A percentile compares a stretch with the other conserved stretches of the same genome.
Conservation (phyloP, 2,888 invertebrate species). For the Drosophila subquinaria region DNA sequence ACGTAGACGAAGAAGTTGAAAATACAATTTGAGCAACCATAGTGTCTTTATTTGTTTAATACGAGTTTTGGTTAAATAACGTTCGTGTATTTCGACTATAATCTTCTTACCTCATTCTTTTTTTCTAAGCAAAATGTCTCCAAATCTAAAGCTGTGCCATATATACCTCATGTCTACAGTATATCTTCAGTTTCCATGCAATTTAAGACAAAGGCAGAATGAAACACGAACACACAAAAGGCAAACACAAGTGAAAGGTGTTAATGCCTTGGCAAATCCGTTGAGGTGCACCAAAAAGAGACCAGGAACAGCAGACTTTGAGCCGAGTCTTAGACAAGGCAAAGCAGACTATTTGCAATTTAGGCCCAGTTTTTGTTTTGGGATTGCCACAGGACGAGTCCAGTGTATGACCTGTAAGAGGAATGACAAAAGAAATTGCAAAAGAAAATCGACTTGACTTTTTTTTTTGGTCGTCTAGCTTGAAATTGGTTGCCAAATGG, state of each 20-base stretch:
- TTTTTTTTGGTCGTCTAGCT: neutral
- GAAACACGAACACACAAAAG: conserved; percentile 1
- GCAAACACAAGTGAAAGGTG: conserved; percentile 47
- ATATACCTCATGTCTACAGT: neutral
- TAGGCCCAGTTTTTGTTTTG: conserved; percentile 8
- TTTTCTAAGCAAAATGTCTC: no score
- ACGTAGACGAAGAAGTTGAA: no score
- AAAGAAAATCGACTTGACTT: conserved; percentile 14
- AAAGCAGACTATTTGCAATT: conserved; percentile 49
- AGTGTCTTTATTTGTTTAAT: no score
- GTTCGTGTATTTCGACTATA: no score
- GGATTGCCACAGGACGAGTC: conserved; percentile 29
- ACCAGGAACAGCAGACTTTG: conserved; percentile 46
- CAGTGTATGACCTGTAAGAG: conserved; percentile 28
- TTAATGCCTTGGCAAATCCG: conserved; percentile 56
- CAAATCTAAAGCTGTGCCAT: no score
- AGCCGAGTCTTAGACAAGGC: conserved; percentile 65
- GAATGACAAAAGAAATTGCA: conserved; percentile 22
- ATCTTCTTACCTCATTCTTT: no score
- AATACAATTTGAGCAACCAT: no score
- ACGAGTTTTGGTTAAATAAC: no score
- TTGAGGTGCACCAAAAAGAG: conserved; percentile 27
- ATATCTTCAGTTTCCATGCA: neutral
- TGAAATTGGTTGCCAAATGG: conserved; percentile 41
- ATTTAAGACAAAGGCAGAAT: neutral